Base-by-base conservation (phyloP, 2,888 invertebrate species). In the Polyommatus icarus region DNA sequence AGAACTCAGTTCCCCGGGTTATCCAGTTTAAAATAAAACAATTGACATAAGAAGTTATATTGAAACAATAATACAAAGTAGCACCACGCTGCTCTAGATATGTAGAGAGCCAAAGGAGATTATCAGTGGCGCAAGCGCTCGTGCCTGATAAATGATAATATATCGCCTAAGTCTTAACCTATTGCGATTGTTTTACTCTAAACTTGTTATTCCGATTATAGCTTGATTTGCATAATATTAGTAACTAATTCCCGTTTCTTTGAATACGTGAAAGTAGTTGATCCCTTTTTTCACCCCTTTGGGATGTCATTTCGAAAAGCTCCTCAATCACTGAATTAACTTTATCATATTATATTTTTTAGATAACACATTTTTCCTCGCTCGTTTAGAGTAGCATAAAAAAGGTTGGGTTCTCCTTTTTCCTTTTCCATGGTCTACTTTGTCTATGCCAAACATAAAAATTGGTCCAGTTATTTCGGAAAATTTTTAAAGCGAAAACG, bases 81-180 rank as follows among this genome's bases (percentile, higher is more conserved):
- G 59, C 59, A 3, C 0, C 8, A 10, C 8, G 12, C 12, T 67
- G 29, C 2, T 29, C 29, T 29, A 67, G 29, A 29, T 67, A 32
- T 67, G 5, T 29, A 32, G 5, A 29, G 67, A 67, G 29, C 61
- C 15, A 61, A 36, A 12, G 24, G 46, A 46, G 20, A 73, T 73
- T 24, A 73, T 73, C 73, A 46, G 73, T 73, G 73, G 73, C 73
- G 73, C 73, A 73, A 46, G 20, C 46, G 73, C 73, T 46, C 36
- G 73, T 73, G 73, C 73, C 29, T 67, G 67, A 67, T 67, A 67
- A 76, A 76, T 40, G 76, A 20, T 67, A 61, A 61, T 67, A 67
- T 67, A 29, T 67, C 67, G 67, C 67, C 2, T 50, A 50, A 54
- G 54, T 54, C 54, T 32, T 67, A 67, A 18, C 67, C 67, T 67